These are phyloP conservation scores for Helicorthomorpha holstii DNA, from an alignment of 1,140 invertebrate genomes.

Conservation along the genomic window DNA sequence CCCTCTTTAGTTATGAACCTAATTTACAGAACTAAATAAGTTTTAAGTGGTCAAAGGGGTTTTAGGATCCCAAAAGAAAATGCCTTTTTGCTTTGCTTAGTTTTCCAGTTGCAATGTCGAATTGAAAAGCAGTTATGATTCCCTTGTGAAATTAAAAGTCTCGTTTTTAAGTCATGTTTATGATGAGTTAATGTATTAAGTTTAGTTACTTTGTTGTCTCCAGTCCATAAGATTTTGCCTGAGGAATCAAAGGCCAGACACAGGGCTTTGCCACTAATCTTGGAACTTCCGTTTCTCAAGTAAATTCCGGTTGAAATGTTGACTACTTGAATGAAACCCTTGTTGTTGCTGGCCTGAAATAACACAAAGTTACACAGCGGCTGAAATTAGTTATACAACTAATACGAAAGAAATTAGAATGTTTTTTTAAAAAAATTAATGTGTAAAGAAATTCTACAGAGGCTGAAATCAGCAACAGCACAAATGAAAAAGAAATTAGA, in stretches of 20 bases:
- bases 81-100: conserved; percentile 46
- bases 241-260: conserved; percentile 59
- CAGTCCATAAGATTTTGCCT: conserved; percentile 62
- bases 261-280: conserved; percentile 53
- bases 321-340: conserved; percentile 55
- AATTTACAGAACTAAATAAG: conserved; percentile 9
- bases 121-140: conserved; percentile 46
- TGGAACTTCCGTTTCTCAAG: conserved; percentile 49
- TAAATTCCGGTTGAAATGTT: conserved; percentile 78
- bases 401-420: too few species aligned
- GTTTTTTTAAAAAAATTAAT: too few species aligned
- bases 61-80: too few species aligned
- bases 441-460: too few species aligned
- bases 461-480: too few species aligned
- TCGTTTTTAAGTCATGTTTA: too few species aligned
- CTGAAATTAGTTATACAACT: conserved; percentile 61
- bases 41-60: too few species aligned
- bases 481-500: too few species aligned
- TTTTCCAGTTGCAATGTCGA: conserved; percentile 49
- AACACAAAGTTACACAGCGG: conserved; percentile 75
- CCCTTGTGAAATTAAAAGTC: conserved; percentile 33
- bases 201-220: conserved; percentile 50
- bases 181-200: neutral
- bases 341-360: conserved; percentile 58
- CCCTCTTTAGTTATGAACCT: conserved; percentile 38